Conservation (phyloP, 2,888 invertebrate species). For the Hecatera dysodea region DNA sequence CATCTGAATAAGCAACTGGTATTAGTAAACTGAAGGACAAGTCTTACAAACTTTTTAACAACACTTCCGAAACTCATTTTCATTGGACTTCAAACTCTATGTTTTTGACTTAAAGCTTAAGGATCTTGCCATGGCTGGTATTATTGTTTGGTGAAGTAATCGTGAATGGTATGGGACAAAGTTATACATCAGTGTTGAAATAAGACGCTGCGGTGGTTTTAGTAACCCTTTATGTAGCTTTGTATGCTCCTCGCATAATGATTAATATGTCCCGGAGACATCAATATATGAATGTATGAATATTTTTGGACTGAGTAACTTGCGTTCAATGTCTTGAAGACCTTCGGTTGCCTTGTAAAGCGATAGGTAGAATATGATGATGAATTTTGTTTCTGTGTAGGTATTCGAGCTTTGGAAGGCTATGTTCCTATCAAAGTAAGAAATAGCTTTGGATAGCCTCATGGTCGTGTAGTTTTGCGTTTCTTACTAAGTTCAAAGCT, state of each 20-base stretch:
- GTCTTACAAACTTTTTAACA: constrained; percentile 37
- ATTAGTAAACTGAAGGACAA: constrained; percentile 74
- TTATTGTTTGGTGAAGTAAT: constrained; percentile 42
- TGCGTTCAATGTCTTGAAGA: constrained; percentile 50
- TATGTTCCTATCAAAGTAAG: not conserved
- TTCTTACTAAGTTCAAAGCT: not conserved
- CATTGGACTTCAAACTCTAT: constrained; percentile 20
- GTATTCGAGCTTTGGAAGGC: constrained; percentile 29
- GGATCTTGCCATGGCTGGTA: not conserved
- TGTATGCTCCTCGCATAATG: constrained; percentile 66
- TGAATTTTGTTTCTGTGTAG: constrained; percentile 23
- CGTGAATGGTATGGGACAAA: constrained; percentile 60
- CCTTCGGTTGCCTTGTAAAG: constrained; percentile 34
- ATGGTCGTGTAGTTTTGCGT: not conserved
- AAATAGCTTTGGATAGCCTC: not conserved
- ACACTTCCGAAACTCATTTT: not conserved
- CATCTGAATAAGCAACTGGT: constrained; percentile 83
- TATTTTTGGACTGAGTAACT: constrained; percentile 55
- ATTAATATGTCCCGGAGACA: constrained; percentile 66
- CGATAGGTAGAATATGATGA: constrained; percentile 12
- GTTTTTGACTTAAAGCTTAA: not conserved
- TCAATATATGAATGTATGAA: constrained; percentile 51
- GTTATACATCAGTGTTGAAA: constrained; percentile 75
- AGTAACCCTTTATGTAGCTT: constrained; percentile 68
- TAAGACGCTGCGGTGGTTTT: constrained; percentile 71